A percentile compares a stretch with the other conserved stretches of the same genome.
These are phyloP conservation scores for Propithecus deckenii DNA, from an alignment of 2,797 vertebrate species.

Conservation along the genomic window DNA sequence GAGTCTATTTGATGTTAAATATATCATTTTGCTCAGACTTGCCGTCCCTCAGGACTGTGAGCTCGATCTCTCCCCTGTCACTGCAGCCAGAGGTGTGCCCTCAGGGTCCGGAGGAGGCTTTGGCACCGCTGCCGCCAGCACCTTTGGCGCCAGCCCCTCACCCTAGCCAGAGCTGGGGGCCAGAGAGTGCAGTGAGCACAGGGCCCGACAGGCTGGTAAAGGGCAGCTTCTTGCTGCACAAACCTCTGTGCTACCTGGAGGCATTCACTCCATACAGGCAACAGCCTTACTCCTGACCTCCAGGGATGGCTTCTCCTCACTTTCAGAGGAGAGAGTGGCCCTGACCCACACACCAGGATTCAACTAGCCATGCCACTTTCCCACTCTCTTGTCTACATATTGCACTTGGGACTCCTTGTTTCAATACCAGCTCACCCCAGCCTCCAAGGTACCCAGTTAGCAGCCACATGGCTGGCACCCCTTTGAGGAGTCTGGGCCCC, in stretches of 20 bases:
- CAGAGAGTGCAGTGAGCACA: not conserved
- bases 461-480: not conserved
- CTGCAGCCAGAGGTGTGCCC: not conserved
- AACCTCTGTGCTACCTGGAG: not conserved
- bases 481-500: not conserved
- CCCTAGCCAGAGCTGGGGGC: not conserved
- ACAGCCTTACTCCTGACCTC: not conserved
- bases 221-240: not conserved
- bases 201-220: not conserved
- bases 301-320: conserved; percentile 1
- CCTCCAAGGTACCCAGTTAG: not conserved
- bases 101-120: not conserved
- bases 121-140: not conserved
- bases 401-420: not conserved
- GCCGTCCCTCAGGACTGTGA: conserved; percentile 65
- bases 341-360: not conserved
- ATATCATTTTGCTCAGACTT: conserved; percentile 79
- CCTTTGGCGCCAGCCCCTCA: not conserved
- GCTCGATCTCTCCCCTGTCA: conserved; percentile 60
- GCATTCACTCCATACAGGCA: not conserved
- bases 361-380: not conserved
- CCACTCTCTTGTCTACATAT: not conserved
- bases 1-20: conserved; percentile 85
- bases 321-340: not conserved
- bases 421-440: not conserved